Evolutionary conservation across 1,140 invertebrate genomes (phyloP), one percentile per base, ranked within the genome.

Genomic region (Drosophila santomea): DNA sequence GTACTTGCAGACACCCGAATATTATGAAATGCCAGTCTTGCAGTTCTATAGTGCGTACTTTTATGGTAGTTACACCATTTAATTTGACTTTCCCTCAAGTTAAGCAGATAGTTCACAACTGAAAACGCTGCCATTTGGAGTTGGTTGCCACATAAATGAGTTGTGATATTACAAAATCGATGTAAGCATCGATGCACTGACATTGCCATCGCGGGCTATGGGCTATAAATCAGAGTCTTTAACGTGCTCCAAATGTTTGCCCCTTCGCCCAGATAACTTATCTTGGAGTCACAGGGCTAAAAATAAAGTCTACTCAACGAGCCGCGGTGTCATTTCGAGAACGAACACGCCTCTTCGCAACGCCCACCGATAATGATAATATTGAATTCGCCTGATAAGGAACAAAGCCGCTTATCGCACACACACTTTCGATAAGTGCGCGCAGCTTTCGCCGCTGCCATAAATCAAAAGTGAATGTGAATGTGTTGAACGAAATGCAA

Each of bases 321-420:
- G 28, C 7, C 28, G 7, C 7, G 7, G 28, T 51, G 59, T 35
- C 55, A 55, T 58, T 62, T 73, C 44, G 17, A 38, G 39, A 43
- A 43, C n/a, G 1, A 32, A 38, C 12, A 52, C 57, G 60, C 51
- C 54, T 55, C 57, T 50, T 41, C 17, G 17, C 4, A 8, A 35
- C 56, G 48, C 23, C 56, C 23, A n/a, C 7, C 8, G 41, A 2
- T 43, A 4, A 28, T 62, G 73, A 84, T 80, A 51, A 73, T 85
- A 85, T 80, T 84, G 50, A 85, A 85, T 69, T 62, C 51, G 77
- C n/a, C 51, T 69, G 81, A 84, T 80, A 85, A 80, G 64, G 72
- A 35, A 44, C 36, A 64, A 63, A 66, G 64, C 28, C 60, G 73
- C 59, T 76, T 80, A 84, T 80, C 66, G 60, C 48, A 38, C 47